Conservation (phyloP, 2,113 vertebrate genomes). For the Tretioscincus oriximinensis region DNA sequence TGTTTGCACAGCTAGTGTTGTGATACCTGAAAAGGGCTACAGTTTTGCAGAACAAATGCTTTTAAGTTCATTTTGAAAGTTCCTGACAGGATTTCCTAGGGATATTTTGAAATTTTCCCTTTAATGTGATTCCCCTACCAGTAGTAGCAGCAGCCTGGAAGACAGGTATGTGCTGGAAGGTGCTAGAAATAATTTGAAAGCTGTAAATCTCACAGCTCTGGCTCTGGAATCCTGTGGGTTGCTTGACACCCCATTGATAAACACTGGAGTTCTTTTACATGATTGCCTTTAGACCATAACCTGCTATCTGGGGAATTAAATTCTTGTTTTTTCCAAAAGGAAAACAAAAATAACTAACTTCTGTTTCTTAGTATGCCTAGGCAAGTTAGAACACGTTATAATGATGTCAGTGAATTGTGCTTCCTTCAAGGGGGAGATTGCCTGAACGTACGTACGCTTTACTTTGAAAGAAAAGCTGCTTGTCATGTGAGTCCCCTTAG, state of each 20-base stretch:
- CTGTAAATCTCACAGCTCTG: not conserved
- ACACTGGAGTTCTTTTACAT: not conserved
- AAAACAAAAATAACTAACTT: not conserved
- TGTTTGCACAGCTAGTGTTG: not conserved
- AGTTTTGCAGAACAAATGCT: not conserved
- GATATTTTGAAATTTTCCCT: slow-evolving; percentile 1
- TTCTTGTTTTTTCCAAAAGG: not conserved
- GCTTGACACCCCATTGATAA: not conserved
- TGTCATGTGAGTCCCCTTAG: not conserved
- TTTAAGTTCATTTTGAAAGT: not conserved
- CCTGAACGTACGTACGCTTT: not conserved
- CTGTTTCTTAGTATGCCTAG: not conserved
- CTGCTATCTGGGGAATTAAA: not conserved
- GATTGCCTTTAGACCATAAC: not conserved
- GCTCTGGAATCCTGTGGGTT: not conserved
- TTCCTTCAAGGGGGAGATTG: not conserved
- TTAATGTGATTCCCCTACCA: too few relatives aligned
- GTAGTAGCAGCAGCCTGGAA: not conserved
- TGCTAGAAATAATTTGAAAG: not conserved
- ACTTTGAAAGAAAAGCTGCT: not conserved
- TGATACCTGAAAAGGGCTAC: not conserved
- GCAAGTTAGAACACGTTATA: not conserved
- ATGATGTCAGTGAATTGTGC: not conserved
- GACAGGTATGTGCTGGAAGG: not conserved
- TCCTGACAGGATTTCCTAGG: not conserved